phyloP scores from a whole-genome alignment of 2,113 vertebrate genomes.

The Syngnathus scovelli region DNA sequence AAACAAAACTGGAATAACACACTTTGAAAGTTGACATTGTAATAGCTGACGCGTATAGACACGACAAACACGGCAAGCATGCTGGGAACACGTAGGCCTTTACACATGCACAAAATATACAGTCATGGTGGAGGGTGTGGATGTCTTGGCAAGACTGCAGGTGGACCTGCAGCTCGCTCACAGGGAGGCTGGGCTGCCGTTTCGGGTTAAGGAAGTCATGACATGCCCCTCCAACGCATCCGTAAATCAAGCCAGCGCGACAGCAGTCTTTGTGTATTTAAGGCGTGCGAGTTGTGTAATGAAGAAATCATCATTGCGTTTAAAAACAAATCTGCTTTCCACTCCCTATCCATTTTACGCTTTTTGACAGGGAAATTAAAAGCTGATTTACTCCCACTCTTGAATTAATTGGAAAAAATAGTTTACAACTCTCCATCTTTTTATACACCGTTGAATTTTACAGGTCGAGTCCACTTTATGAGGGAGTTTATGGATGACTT shows the following conservation, averaged over 20 bases:
- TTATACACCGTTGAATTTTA: constrained; percentile 26
- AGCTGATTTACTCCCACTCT: constrained; percentile 22
- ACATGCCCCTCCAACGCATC: constrained; percentile 59
- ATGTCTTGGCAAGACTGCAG: constrained; percentile 43
- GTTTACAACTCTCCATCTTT: constrained; percentile 23
- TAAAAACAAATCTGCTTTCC: constrained; percentile 4
- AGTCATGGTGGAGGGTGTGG: constrained; percentile 23
- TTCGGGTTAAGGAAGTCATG: constrained; percentile 65
- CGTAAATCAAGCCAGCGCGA: constrained; percentile 54
- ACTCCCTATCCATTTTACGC: background rate
- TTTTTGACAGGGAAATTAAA: constrained; percentile 15
- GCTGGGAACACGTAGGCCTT: constrained; percentile 15
- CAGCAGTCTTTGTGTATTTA: constrained; percentile 30
- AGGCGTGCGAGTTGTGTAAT: constrained; percentile 39
- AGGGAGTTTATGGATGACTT: constrained; percentile 14
- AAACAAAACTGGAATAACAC: background rate
- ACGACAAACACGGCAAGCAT: constrained; percentile 45
- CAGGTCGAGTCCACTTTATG: constrained; percentile 21
- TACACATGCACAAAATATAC: constrained; percentile 15
- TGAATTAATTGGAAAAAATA: constrained; percentile 22
- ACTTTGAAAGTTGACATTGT: constrained; percentile 24
- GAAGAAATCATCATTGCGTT: constrained; percentile 24
- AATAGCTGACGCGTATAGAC: constrained; percentile 32
- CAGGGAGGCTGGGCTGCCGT: constrained; percentile 26
- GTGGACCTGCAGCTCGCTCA: constrained; percentile 25